phyloP scores from a whole-genome alignment of 2,113 vertebrate genomes.

The Trachemys scripta region DNA sequence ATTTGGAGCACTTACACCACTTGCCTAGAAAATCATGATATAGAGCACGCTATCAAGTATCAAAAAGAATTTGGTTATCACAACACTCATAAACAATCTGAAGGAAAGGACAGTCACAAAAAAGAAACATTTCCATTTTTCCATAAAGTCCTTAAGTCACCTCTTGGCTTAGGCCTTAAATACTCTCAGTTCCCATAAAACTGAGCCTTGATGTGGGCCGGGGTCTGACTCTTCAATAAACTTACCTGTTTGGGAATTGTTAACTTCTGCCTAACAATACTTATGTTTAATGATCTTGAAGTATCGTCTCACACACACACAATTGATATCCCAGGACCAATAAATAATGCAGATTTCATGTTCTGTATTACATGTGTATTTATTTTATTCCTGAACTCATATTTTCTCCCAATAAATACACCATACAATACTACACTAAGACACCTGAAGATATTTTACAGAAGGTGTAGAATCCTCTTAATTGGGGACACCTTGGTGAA shows the following conservation, averaged over 20 bases:
- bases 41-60: neutral
- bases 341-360: neutral
- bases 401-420: neutral
- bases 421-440: neutral
- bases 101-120: neutral
- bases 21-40: neutral
- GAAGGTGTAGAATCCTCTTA: neutral
- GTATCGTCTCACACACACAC: neutral
- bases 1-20: neutral
- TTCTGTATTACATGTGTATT: rapidly evolving
- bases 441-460: neutral
- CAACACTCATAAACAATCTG: rapidly evolving
- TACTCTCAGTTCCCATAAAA: neutral
- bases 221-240: neutral
- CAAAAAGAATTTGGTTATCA: neutral
- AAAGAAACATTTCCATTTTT: neutral
- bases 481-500: neutral
- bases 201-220: neutral
- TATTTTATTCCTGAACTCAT: neutral
- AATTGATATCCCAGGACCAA: neutral
- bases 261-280: neutral
- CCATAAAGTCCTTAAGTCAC: neutral
- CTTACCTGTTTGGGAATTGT: neutral
- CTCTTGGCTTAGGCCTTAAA: neutral
- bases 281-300: neutral